phyloP scores from a whole-genome alignment of 1,140 invertebrate genomes.

The Drosophila triauraria region DNA sequence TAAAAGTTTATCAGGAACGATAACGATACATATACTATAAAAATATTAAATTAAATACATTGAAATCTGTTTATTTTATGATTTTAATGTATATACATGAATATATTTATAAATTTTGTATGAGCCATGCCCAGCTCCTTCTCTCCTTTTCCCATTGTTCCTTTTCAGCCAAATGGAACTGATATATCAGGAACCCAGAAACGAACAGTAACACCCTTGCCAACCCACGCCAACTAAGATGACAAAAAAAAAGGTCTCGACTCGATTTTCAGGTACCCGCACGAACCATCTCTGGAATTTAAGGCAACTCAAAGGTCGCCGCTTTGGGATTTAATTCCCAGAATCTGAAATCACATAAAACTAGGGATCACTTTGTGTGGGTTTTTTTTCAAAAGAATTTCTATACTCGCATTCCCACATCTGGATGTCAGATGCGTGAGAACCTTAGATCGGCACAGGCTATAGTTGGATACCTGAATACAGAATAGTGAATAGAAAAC shows the following conservation, averaged over 20 bases:
- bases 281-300: constrained; percentile 11
- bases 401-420: constrained; percentile 25
- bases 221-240: constrained; percentile 1
- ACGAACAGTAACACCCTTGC: too few species aligned
- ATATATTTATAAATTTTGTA: too few species aligned
- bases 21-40: too few species aligned
- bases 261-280: constrained; percentile 29
- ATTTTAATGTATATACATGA: too few species aligned
- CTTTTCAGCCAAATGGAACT: not conserved
- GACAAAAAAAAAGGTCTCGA: constrained; percentile 3
- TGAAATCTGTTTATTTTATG: too few species aligned
- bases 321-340: constrained; percentile 18
- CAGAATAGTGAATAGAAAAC: constrained; percentile 5
- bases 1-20: too few species aligned
- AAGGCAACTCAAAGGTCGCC: constrained; percentile 36
- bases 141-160: not conserved
- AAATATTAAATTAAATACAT: too few species aligned
- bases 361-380: constrained; percentile 17
- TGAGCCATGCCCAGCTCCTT: not conserved
- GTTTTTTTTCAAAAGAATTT: constrained; percentile 14
- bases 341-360: constrained; percentile 32
- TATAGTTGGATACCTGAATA: constrained; percentile 2
- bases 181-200: constrained; percentile 20
- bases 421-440: constrained; percentile 42
- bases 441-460: constrained; percentile 39